A percentile compares a stretch with the other conserved stretches of the same genome.
Conservation (phyloP, 2,888 invertebrate genomes). For the Sarcophaga caerulescens region DNA sequence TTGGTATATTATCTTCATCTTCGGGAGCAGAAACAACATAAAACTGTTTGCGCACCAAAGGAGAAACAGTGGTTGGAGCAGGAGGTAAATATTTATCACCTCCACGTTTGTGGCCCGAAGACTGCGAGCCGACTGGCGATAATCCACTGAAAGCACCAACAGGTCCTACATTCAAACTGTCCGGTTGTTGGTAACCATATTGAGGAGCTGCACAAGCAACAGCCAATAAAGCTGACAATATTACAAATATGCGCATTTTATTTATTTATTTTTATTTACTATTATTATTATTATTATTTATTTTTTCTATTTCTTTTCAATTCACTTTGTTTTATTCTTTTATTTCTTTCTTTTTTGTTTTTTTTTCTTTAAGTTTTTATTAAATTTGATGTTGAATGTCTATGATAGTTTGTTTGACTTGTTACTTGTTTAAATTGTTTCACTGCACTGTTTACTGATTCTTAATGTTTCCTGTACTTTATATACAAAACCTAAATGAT, state of each 20-base stretch:
- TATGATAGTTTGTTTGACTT: slow-evolving; percentile 34
- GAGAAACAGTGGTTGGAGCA: slow-evolving; percentile 68
- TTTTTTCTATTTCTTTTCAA: not conserved
- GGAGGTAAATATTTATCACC: slow-evolving; percentile 77
- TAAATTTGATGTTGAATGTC: not conserved
- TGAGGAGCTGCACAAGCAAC: slow-evolving; percentile 69
- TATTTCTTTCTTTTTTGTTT: no score
- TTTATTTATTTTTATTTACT: not conserved
- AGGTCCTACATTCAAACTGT: slow-evolving; percentile 67
- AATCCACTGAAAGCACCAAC: slow-evolving; percentile 61
- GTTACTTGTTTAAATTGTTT: slow-evolving; percentile 70
- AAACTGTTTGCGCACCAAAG: slow-evolving; percentile 79
- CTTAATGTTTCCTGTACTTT: slow-evolving; percentile 74
- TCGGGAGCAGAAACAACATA: slow-evolving; percentile 79
- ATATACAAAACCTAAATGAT: slow-evolving; percentile 70
- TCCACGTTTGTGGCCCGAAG: slow-evolving; percentile 57
- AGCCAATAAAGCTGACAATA: slow-evolving; percentile 68
- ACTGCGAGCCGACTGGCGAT: slow-evolving; percentile 10
- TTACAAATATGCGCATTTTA: slow-evolving; percentile 71
- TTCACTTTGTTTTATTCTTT: not conserved
- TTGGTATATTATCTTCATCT: slow-evolving; percentile 73
- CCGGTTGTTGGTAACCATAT: slow-evolving; percentile 62
- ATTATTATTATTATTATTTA: not conserved
- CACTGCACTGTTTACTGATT: slow-evolving; percentile 75
- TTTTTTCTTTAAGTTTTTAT: not conserved